These are phyloP conservation scores for Albula goreensis DNA, from an alignment of 2,113 vertebrate genomes.

Conservation along the genomic window DNA sequence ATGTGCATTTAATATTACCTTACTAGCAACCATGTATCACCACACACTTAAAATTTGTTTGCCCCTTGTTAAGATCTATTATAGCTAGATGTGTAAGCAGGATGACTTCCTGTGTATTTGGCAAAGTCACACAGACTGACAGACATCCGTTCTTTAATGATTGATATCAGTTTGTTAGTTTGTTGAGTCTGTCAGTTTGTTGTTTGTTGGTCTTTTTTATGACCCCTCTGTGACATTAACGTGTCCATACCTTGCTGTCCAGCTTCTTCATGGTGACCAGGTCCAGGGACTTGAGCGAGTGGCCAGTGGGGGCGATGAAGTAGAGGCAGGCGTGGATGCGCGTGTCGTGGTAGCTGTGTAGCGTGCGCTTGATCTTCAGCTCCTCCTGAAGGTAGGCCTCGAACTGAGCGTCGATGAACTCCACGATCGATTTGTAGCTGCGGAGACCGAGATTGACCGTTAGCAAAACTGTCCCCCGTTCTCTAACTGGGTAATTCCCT, in stretches of 20 bases:
- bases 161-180: too few relatives aligned
- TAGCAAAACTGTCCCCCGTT: not conserved
- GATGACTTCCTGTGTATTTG: too few relatives aligned
- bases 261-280: slow-evolving; percentile 98
- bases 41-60: too few relatives aligned
- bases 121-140: too few relatives aligned
- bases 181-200: too few relatives aligned
- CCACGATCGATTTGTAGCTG: slow-evolving; percentile 96
- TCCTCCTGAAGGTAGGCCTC: slow-evolving; percentile 97
- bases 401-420: slow-evolving; percentile 96
- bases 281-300: slow-evolving; percentile 95
- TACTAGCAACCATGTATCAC: too few relatives aligned
- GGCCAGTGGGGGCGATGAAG: slow-evolving; percentile 95
- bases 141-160: too few relatives aligned
- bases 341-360: slow-evolving; percentile 94
- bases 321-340: slow-evolving; percentile 94
- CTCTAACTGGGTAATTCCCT: not conserved
- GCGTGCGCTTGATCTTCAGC: slow-evolving; percentile 91
- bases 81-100: too few relatives aligned
- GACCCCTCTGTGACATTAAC: too few relatives aligned
- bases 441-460: slow-evolving; percentile 4
- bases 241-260: slow-evolving; percentile 87
- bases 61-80: too few relatives aligned
- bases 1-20: too few relatives aligned
- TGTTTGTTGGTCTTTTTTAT: too few relatives aligned